These are phyloP conservation scores for Delphinapterus leucas DNA, from an alignment of 2,113 vertebrate genomes.

Conservation along the genomic window DNA sequence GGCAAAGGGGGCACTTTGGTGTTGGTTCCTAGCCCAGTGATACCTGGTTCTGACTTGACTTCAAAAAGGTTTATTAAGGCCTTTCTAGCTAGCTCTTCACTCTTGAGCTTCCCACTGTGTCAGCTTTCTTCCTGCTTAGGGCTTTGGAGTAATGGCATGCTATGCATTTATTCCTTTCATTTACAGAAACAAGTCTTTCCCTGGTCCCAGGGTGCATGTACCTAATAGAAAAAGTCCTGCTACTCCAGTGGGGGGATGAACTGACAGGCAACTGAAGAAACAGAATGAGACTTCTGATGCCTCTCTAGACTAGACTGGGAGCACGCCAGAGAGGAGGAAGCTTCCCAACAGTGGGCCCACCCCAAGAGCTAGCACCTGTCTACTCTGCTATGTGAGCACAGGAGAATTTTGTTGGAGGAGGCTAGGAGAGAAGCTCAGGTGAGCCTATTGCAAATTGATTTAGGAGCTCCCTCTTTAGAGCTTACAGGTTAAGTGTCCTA, in stretches of 20 bases:
- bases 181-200: conserved; percentile 28
- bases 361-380: neutral
- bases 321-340: neutral
- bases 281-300: neutral
- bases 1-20: neutral
- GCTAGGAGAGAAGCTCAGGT: neutral
- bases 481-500: neutral
- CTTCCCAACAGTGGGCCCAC: neutral
- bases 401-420: neutral
- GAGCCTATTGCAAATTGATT: neutral
- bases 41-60: neutral
- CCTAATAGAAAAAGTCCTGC: conserved; percentile 26
- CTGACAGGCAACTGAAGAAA: neutral
- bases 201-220: neutral
- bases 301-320: neutral
- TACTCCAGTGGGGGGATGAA: conserved; percentile 11
- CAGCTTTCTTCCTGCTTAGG: neutral
- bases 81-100: neutral
- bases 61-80: neutral
- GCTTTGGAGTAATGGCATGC: neutral
- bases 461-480: neutral
- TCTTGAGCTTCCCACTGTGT: neutral
- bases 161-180: conserved; percentile 44
- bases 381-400: neutral
- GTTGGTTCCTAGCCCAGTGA: neutral